phyloP scores from a whole-genome alignment of 2,888 invertebrate genomes.

The Lepidocyrtoides sp. region DNA sequence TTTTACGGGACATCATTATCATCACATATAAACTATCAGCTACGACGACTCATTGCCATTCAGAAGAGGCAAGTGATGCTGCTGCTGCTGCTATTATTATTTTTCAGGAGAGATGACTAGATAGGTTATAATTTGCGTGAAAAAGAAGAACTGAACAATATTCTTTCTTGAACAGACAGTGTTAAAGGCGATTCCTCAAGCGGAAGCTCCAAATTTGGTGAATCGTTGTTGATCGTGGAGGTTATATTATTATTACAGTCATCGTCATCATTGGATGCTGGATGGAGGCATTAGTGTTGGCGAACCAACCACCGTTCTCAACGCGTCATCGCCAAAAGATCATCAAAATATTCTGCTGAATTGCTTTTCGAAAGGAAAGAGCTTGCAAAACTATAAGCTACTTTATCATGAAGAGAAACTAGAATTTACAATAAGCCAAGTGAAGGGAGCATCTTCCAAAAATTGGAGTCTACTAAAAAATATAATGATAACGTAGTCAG shows the following conservation, averaged over 20 bases:
- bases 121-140: too few species aligned
- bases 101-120: too few species aligned
- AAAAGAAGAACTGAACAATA: too few species aligned
- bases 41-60: neutral
- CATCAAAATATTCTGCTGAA: slow-evolving; percentile 13
- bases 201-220: neutral
- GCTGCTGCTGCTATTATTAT: neutral
- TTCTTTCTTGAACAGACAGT: too few species aligned
- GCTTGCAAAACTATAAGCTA: neutral
- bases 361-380: neutral
- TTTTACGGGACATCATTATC: neutral
- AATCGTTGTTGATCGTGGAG: neutral
- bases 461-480: neutral
- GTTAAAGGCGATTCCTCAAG: neutral
- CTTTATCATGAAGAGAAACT: neutral
- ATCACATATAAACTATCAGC: slow-evolving; percentile 34
- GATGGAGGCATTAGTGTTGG: neutral
- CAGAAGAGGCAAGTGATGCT: too few species aligned
- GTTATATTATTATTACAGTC: neutral
- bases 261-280: neutral
- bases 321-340: neutral
- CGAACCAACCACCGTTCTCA: neutral
- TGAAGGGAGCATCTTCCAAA: neutral
- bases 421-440: neutral
- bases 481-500: neutral